These are phyloP conservation scores for Hirtodrosophila cameraria DNA, from an alignment of 2,888 invertebrate genomes.

Conservation along the genomic window DNA sequence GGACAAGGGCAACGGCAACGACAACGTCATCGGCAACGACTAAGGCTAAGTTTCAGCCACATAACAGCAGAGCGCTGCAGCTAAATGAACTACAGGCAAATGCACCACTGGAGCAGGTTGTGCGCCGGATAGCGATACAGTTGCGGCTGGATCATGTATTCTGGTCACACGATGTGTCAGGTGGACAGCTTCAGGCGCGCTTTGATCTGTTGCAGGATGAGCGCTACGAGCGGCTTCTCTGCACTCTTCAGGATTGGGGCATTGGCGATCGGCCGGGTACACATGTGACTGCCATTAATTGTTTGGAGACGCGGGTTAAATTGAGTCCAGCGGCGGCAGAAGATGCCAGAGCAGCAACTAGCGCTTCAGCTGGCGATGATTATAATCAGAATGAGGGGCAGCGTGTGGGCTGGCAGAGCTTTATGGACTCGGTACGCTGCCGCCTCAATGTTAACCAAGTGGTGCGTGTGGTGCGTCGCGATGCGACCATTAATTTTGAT, in stretches of 20 bases:
- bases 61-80: conserved; percentile 4
- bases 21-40: too few relatives aligned
- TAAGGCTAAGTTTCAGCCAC: conserved; percentile 74
- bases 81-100: conserved; percentile 5
- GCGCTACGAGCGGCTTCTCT: conserved; percentile 86
- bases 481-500: conserved; percentile 90
- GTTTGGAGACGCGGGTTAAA: conserved; percentile 79
- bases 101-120: conserved; percentile 79
- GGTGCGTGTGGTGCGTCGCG: conserved; percentile 87
- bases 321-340: not conserved
- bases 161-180: conserved; percentile 85
- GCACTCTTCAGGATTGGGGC: conserved; percentile 86
- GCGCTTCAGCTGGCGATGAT: not conserved
- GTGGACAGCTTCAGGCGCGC: conserved; percentile 84
- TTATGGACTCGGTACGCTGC: conserved; percentile 88
- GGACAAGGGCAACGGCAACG: too few relatives aligned
- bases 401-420: conserved; percentile 75
- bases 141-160: conserved; percentile 85
- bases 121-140: conserved; percentile 85
- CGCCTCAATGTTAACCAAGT: conserved; percentile 89
- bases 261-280: conserved; percentile 86
- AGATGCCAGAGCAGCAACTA: not conserved
- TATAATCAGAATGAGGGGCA: not conserved
- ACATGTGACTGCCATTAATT: conserved; percentile 86
- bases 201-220: conserved; percentile 86